A percentile compares a stretch with the other conserved stretches of the same genome.
phyloP scores from a whole-genome alignment of 92 coral and sea anemone genomes.

The Muricea muricata region DNA sequence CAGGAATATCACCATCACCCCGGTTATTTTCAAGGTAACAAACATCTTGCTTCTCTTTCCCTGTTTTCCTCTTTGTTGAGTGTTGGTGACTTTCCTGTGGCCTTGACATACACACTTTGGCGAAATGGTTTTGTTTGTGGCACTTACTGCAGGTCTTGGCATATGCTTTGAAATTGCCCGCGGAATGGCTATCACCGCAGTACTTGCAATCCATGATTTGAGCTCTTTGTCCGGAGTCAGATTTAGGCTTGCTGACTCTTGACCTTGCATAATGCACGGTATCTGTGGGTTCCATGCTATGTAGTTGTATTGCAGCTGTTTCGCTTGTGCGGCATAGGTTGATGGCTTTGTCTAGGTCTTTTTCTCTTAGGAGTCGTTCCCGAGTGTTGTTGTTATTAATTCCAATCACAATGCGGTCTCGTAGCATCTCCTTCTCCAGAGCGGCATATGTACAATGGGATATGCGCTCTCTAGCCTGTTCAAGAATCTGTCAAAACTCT shows the following conservation, averaged over 20 bases:
- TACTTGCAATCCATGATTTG: background rate
- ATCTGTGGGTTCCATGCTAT: background rate
- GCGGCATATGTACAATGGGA: constrained; percentile 50
- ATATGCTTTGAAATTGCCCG: background rate
- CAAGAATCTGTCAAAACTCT: constrained; percentile 50
- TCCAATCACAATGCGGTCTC: constrained; percentile 1
- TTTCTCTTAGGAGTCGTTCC: constrained; percentile 9
- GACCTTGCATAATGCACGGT: background rate
- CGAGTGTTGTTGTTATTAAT: background rate
- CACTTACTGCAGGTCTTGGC: constrained; percentile 9
- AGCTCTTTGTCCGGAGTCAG: background rate
- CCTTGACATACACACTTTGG: constrained; percentile 5
- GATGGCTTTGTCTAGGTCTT: background rate
- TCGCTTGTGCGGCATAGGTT: background rate
- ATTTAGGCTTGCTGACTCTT: background rate
- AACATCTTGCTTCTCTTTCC: background rate
- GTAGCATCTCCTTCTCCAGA: constrained; percentile 33
- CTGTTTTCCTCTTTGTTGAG: too few relatives aligned
- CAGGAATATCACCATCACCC: too few relatives aligned
- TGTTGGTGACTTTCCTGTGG: too few relatives aligned
- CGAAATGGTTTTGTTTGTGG: background rate
- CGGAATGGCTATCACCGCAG: background rate
- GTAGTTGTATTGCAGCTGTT: background rate
- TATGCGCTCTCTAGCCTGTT: constrained; percentile 42
- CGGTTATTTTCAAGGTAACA: too few relatives aligned